Conservation (phyloP, 2,113 vertebrate genomes). For the Piaya cayana region DNA sequence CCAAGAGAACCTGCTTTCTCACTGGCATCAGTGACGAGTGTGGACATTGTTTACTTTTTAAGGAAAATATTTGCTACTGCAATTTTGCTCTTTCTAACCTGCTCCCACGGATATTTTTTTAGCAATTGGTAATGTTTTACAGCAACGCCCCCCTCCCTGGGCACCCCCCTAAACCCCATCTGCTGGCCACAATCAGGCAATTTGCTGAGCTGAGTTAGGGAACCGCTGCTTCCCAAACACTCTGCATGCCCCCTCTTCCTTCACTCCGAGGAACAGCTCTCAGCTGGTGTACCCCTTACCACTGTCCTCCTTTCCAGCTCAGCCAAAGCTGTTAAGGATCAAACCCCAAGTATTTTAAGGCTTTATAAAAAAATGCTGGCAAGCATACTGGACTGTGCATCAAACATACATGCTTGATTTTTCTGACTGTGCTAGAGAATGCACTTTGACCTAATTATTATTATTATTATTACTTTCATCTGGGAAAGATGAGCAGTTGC, state of each 20-base stretch:
- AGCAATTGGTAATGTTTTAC: background rate
- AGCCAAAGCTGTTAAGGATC: background rate
- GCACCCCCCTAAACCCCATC: background rate
- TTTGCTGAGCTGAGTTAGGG: conserved; percentile 23
- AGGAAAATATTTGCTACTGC: background rate
- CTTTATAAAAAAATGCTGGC: background rate
- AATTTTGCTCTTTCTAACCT: background rate
- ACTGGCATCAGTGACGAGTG: background rate
- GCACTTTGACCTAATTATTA: conserved; percentile 33
- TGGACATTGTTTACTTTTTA: background rate
- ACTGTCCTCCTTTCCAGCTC: background rate
- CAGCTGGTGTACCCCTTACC: background rate
- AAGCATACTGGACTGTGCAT: background rate
- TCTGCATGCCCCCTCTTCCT: background rate
- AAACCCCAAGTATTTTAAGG: background rate
- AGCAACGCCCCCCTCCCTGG: background rate
- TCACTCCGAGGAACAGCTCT: background rate
- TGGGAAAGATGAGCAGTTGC: background rate
- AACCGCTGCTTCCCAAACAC: background rate
- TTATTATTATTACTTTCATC: conserved; percentile 10
- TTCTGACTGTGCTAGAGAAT: conserved; percentile 6
- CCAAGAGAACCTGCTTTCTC: background rate
- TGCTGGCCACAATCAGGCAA: background rate
- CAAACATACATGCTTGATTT: conserved; percentile 32
- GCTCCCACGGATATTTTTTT: background rate